Conservation (phyloP, 2,888 invertebrate genomes). For the Steromphala cineraria region DNA sequence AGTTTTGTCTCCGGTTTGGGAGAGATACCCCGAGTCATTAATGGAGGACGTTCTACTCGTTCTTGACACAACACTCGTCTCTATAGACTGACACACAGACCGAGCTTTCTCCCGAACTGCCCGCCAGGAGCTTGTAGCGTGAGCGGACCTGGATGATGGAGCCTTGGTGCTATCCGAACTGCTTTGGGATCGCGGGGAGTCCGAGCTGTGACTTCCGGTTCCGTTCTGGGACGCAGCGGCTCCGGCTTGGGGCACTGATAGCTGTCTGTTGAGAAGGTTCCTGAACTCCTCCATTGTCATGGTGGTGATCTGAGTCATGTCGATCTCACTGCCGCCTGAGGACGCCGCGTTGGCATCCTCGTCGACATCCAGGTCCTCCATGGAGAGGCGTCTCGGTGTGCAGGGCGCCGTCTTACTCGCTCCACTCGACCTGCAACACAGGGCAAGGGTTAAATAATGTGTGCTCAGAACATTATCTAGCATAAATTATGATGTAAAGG, state of each 20-base stretch:
- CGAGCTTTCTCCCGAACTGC: conserved; percentile 34
- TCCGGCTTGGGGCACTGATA: conserved; percentile 46
- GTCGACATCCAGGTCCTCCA: conserved; percentile 39
- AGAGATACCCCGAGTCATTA: conserved; percentile 13
- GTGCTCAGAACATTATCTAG: too few species aligned
- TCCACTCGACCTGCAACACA: conserved; percentile 33
- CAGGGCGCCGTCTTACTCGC: not conserved
- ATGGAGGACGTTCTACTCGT: not conserved
- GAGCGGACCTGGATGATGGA: not conserved
- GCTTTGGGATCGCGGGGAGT: conserved; percentile 56
- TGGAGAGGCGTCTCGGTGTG: not conserved
- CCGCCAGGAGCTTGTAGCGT: conserved; percentile 21
- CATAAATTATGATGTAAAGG: too few species aligned
- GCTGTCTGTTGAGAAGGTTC: conserved; percentile 57
- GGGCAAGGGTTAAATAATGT: not conserved
- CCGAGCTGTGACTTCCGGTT: conserved; percentile 41
- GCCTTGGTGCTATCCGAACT: conserved; percentile 50
- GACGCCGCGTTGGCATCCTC: conserved; percentile 28
- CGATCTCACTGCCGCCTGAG: conserved; percentile 38
- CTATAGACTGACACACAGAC: conserved; percentile 30
- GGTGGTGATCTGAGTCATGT: conserved; percentile 64
- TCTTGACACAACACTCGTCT: conserved; percentile 22
- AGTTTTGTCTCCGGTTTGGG: not conserved
- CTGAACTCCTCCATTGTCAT: conserved; percentile 68
- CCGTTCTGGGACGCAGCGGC: not conserved